Base-by-base conservation (phyloP, 2,113 vertebrate genomes). In the Phaethornis superciliosus region DNA sequence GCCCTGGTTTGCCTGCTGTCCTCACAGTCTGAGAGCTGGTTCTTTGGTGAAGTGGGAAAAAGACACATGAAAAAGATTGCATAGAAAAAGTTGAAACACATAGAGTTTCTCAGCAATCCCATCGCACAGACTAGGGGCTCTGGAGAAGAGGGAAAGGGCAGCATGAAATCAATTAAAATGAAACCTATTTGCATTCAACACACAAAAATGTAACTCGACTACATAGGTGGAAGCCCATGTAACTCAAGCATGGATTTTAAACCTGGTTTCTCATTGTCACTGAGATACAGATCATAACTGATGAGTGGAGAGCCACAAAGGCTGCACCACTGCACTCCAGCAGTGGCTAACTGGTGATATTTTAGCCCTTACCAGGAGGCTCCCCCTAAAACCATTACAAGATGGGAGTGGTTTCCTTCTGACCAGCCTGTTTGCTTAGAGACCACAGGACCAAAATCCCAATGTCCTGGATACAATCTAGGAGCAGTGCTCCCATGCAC, bases 381-480 rank as follows among this genome's bases (percentile, higher is more conserved):
- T 90, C 5, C 47, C 26, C 35, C 27, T 83, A 20, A 85, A 79
- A 60, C 10, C 46, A 65, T 59, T 65, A 58, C 16, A 17, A 68
- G 28, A 32, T 0, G 0, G 33, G 49, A 59, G n/a, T 1, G 1
- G 4, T 62, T 68, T 90, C 47, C 62, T 59, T 55, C 59, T 70
- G 37, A 32, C 13, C 60, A n/a, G 42, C 3, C 47, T 55, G 18
- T 65, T 80, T 65, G 27, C 32, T 74, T 63, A 33, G 11, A 28
- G 24, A 47, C 9, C 10, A 12, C 5, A 32, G 14, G 20, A 33
- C 22, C 2, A 7, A 85, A 74, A 47, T 37, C 27, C 56, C 33
- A 37, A 7, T 42, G 42, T 10, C 19, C 35, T 42, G 10, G 26
- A 54, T 24, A 42, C 30, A 51, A 26, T 10, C 15, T 1, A 0